These are phyloP conservation scores for Zeuzera pyrina DNA, from an alignment of 2,888 invertebrate species.

Conservation along the genomic window DNA sequence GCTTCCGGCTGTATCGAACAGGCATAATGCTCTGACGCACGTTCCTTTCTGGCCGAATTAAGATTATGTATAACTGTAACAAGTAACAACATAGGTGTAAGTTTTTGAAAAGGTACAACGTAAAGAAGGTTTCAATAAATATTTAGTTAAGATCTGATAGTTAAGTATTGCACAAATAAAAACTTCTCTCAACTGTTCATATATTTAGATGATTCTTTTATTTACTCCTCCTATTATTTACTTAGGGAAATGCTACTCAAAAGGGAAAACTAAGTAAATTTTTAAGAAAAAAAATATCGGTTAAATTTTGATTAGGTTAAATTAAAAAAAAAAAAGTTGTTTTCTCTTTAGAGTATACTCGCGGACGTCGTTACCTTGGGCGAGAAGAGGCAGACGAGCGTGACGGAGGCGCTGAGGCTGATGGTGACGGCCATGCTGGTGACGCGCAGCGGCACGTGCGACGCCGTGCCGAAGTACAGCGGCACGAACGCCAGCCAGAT, in stretches of 20 bases:
- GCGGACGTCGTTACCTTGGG: conserved; percentile 81
- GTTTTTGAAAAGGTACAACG: not conserved
- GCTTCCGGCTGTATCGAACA: conserved; percentile 64
- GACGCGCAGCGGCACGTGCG: conserved; percentile 91
- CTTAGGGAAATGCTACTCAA: no score
- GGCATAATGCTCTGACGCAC: conserved; percentile 91
- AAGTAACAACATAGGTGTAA: not conserved
- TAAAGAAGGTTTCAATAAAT: not conserved
- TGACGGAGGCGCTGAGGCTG: conserved; percentile 93
- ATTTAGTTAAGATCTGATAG: not conserved
- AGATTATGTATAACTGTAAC: conserved; percentile 87
- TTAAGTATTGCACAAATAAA: not conserved
- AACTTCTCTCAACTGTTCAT: no score
- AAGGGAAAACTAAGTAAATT: no score
- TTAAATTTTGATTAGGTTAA: not conserved
- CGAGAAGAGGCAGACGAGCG: conserved; percentile 92
- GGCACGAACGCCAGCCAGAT: conserved; percentile 99
- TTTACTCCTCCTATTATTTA: no score
- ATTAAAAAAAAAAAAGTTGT: not conserved
- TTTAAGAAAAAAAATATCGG: not conserved
- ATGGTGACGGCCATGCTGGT: conserved; percentile 97
- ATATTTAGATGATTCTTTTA: no score
- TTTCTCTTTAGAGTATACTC: not conserved
- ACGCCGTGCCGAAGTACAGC: conserved; percentile 95
- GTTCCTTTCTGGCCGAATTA: conserved; percentile 91